Evolutionary conservation across 2,888 invertebrate species (phyloP), one percentile per base, ranked within the genome.

Genomic region (Balanococcus diminutus): DNA sequence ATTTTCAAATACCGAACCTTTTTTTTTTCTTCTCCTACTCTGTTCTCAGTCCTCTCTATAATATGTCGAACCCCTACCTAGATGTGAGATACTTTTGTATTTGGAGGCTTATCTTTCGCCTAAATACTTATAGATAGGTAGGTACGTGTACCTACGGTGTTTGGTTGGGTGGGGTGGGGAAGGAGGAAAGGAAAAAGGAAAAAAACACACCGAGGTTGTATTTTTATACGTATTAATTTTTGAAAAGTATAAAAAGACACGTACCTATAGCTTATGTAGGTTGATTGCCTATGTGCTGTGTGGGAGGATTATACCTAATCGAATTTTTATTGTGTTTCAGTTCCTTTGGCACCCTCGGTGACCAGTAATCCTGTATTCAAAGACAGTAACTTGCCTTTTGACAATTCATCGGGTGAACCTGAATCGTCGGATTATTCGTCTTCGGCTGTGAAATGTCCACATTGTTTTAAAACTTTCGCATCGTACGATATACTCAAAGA

Each of bases 401-500:
- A 81, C 56, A 42, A 79, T n/a, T 19, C 81, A 22, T 16, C 31
- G 19, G 81, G 81, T 4, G 79, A 79, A 14, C 39, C 36, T 11
- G 79, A 85, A 28, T 5, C 39, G 75, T 28, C 79, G 25, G 86
- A 86, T 9, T 81, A 39, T 81, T 86, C 84, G 31, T 42, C 86
- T 28, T 81, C 86, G 51, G 22, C 75, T 46, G 90, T 91, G 88
- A 91, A 91, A 89, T 91, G 91, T 88, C 91, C 91, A 81, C 91
- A 91, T 88, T 91, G 91, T 88, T 91, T 90, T 88, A 91, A 91
- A 88, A 90, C 90, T 72, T 91, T 90, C 88, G 90, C 90, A 84
- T 90, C 90, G 56, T 90, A 91, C 88, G 90, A 90, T 87, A 90
- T 91, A 51, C 89, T 92, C 84, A 91, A 91, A 88, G 92, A 92